Evolutionary conservation across 1,140 invertebrate genomes (phyloP), one percentile per base, ranked within the genome.

Genomic region (Scaptomyza montana): DNA sequence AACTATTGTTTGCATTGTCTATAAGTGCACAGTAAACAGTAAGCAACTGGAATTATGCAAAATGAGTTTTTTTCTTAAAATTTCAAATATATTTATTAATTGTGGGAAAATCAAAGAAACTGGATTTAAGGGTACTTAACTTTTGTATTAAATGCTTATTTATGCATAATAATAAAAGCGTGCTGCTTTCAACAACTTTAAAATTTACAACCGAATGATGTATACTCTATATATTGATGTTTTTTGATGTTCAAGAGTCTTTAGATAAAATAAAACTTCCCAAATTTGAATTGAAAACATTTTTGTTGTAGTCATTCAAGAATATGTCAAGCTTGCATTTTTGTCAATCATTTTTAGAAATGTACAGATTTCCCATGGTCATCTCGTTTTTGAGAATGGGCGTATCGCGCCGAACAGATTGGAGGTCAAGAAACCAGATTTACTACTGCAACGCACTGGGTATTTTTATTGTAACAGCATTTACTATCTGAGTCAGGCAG

Each of bases 101-200:
- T 36, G 25, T 28, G 57, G 51, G 46, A 70, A 65, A 66, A 59
- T 75, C 77, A 74, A 79, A 79, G 70, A 71, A 79, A 80, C 71
- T 89, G 80, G 79, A 89, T 91, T 89, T 76, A 28, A 60, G 77
- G 76, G 91, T 91, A 92, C 91, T 92, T 92, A 66, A 64, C 67
- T 72, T 30, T 92, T 90, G 91, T 36, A 16, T 16, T 16, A 16
- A 16, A 16, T 16, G 16, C 16, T 16, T 16, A 16, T 16, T 16
- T 16, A 1, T 16, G 1, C 16, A 33, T 53, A 12, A 21, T 30
- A 56, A 41, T 21, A 67, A 53, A 36, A 67, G 56, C 47, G 54
- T 33, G 30, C 30, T 33, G 21, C 2, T 25, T 25, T 4, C 7
- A 43, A 12, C 9, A 10, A 3, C 39, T 2, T 39, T 12, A 12